A percentile compares a stretch with the other conserved stretches of the same genome.
These are phyloP conservation scores for Akabosia matsudoensis DNA, from an alignment of 1,140 invertebrate species.

Conservation along the genomic window DNA sequence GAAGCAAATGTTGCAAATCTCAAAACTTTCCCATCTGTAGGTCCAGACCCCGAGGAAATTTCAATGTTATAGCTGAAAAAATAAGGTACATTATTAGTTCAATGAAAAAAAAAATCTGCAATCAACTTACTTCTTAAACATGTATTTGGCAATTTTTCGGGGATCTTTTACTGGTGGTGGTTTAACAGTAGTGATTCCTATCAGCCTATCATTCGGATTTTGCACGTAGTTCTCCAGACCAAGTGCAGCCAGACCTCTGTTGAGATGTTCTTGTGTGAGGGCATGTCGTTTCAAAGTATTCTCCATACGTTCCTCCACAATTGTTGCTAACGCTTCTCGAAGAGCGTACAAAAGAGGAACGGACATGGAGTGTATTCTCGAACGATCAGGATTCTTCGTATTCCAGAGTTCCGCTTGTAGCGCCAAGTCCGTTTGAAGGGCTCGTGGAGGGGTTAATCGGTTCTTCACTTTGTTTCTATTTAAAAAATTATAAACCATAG, in stretches of 20 bases:
- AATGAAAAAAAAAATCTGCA: no score
- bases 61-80: conserved; percentile 12
- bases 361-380: background rate
- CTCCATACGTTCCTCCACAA: background rate
- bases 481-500: background rate
- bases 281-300: conserved; percentile 2
- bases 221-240: background rate
- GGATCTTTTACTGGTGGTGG: background rate
- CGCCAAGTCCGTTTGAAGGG: background rate
- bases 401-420: background rate
- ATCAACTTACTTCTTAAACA: conserved; percentile 8
- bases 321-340: background rate
- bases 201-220: background rate
- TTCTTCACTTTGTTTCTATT: background rate
- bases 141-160: background rate
- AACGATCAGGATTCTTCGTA: background rate
- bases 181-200: background rate
- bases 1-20: background rate
- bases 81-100: background rate
- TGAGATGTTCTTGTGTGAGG: background rate
- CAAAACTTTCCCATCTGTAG: background rate
- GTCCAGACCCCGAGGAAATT: background rate
- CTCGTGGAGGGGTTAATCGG: background rate
- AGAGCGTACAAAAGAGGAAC: background rate
- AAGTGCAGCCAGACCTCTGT: background rate